These are phyloP conservation scores for Bothrops jararaca DNA, from an alignment of 2,113 vertebrate species.

Conservation along the genomic window DNA sequence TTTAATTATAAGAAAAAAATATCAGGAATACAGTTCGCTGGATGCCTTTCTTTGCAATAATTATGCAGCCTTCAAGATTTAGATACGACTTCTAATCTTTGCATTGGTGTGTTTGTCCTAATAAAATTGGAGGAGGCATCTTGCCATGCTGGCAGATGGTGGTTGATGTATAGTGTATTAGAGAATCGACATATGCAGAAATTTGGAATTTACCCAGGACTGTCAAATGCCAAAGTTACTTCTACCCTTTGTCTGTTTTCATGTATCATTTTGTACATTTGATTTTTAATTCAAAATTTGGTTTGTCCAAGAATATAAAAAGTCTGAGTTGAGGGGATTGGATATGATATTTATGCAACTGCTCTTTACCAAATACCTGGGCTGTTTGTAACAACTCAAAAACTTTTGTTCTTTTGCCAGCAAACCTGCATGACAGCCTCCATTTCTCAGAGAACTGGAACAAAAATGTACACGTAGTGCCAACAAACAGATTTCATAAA, in stretches of 20 bases:
- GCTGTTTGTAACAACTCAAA: not conserved
- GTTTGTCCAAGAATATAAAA: not conserved
- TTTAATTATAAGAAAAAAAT: conserved; percentile 7
- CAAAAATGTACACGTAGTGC: not conserved
- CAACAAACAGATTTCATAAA: not conserved
- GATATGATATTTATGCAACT: not conserved
- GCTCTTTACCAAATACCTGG: not conserved
- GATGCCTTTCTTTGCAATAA: conserved; percentile 31
- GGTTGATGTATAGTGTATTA: conserved; percentile 20
- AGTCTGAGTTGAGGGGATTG: not conserved
- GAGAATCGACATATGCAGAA: conserved; percentile 26
- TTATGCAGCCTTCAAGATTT: conserved; percentile 32
- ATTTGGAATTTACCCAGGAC: conserved; percentile 25
- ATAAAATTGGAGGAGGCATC: conserved; percentile 34
- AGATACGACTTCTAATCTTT: conserved; percentile 47
- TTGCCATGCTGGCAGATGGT: conserved; percentile 58
- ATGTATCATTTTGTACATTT: not conserved
- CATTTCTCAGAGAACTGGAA: not conserved
- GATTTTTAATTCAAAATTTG: not conserved
- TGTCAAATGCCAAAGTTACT: conserved; percentile 12
- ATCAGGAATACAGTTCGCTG: conserved; percentile 24
- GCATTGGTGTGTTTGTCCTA: conserved; percentile 24
- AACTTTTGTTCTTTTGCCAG: not conserved
- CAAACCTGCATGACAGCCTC: not conserved
- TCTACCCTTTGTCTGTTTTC: not conserved